phyloP scores from a whole-genome alignment of 2,797 vertebrate species.

The Onychomys arenicola region DNA sequence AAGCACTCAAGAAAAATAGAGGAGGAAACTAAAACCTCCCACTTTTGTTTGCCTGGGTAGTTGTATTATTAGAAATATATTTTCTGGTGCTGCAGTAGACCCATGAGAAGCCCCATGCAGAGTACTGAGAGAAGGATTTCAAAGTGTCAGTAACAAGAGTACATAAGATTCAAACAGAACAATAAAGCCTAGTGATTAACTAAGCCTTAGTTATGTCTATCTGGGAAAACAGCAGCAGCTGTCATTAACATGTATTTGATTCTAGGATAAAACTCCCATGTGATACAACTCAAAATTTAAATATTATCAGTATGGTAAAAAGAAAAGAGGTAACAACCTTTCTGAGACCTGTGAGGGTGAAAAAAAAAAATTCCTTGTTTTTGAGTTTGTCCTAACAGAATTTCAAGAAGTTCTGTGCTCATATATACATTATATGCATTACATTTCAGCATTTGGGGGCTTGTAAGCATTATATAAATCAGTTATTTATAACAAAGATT shows the following conservation, averaged over 20 bases:
- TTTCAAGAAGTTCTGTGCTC: not conserved
- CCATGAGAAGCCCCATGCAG: conserved; percentile 54
- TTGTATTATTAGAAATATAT: conserved; percentile 57
- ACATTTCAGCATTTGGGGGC: not conserved
- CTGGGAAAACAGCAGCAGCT: conserved; percentile 72
- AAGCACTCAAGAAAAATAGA: not conserved
- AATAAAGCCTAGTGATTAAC: conserved; percentile 69
- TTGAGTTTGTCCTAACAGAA: not conserved
- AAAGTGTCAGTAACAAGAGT: conserved; percentile 76
- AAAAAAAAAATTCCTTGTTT: not conserved
- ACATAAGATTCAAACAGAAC: conserved; percentile 48
- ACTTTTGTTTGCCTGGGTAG: conserved; percentile 38
- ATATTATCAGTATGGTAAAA: conserved; percentile 57
- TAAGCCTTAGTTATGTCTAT: conserved; percentile 65
- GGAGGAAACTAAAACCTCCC: not conserved
- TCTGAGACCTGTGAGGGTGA: conserved; percentile 41
- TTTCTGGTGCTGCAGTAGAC: not conserved
- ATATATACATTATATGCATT: not conserved
- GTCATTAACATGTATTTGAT: not conserved
- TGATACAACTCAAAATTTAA: conserved; percentile 59
- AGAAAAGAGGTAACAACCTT: conserved; percentile 51
- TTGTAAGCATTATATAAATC: not conserved
- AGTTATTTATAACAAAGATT: not conserved
- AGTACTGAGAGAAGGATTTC: conserved; percentile 55
- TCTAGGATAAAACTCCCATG: accelerated